A percentile compares a stretch with the other conserved stretches of the same genome.
phyloP scores from a whole-genome alignment of 2,888 invertebrate genomes.

The Euproctis similis region DNA sequence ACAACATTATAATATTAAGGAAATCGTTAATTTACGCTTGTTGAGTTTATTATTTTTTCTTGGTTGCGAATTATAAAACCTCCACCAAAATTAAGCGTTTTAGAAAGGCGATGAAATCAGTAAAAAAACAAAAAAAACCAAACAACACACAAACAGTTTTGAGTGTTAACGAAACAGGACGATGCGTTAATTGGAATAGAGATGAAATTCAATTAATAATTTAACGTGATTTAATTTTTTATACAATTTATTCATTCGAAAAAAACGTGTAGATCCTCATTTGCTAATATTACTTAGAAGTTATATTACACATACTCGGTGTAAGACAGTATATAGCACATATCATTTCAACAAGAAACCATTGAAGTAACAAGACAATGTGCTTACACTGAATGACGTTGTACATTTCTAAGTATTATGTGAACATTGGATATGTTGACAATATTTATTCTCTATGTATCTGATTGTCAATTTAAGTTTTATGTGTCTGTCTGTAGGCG shows the following conservation, averaged over 20 bases:
- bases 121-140: conserved; percentile 23
- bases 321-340: no score
- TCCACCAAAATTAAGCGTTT: conserved; percentile 20
- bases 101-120: conserved; percentile 15
- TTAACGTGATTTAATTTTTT: no score
- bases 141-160: no score
- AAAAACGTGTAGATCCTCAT: no score
- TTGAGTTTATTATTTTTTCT: conserved; percentile 10
- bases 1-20: conserved; percentile 4
- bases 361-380: conserved; percentile 16
- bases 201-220: no score
- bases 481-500: conserved; percentile 24
- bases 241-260: no score
- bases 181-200: no score
- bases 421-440: conserved; percentile 4
- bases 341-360: conserved; percentile 19
- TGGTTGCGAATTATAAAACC: conserved; percentile 14
- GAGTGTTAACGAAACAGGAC: no score
- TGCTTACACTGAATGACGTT: conserved; percentile 12
- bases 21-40: conserved; percentile 12
- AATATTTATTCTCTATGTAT: conserved; percentile 8
- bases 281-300: no score
- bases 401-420: conserved; percentile 9
- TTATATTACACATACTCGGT: no score
- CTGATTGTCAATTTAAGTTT: conserved; percentile 17